Conservation (phyloP, 2,888 invertebrate species). For the Tinea trinotella region DNA sequence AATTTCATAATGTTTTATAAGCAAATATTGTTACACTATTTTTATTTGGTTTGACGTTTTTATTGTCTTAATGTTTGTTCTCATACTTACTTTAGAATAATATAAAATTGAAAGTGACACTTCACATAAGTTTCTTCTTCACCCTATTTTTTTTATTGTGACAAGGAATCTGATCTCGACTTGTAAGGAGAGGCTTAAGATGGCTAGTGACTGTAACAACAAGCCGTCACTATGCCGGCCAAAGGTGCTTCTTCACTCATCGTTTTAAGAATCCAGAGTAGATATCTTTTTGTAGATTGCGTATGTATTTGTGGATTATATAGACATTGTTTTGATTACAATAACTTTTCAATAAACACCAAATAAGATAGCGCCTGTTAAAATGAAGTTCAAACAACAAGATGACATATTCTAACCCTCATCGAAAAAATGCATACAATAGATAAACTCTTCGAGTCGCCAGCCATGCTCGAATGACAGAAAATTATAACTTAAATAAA, state of each 20-base stretch:
- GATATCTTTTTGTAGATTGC: too few relatives aligned
- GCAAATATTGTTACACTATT: not conserved
- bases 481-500: constrained; percentile 69
- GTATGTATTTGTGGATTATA: too few relatives aligned
- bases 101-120: too few relatives aligned
- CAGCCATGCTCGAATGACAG: constrained; percentile 47
- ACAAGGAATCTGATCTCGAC: too few relatives aligned
- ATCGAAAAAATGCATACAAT: constrained; percentile 32
- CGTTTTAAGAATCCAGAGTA: too few relatives aligned
- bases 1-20: not conserved
- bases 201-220: too few relatives aligned
- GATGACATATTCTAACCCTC: constrained; percentile 34
- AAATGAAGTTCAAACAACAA: constrained; percentile 41
- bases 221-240: too few relatives aligned
- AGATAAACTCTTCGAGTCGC: constrained; percentile 45
- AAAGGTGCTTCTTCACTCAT: too few relatives aligned
- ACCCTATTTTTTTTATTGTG: too few relatives aligned
- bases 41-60: not conserved
- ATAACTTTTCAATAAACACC: not conserved
- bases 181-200: too few relatives aligned
- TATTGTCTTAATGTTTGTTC: not conserved
- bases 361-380: constrained; percentile 13
- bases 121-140: too few relatives aligned
- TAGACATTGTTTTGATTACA: not conserved
- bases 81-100: too few relatives aligned